Base-by-base conservation (phyloP, 2,113 vertebrate genomes). In the Lipophrys pholis region DNA sequence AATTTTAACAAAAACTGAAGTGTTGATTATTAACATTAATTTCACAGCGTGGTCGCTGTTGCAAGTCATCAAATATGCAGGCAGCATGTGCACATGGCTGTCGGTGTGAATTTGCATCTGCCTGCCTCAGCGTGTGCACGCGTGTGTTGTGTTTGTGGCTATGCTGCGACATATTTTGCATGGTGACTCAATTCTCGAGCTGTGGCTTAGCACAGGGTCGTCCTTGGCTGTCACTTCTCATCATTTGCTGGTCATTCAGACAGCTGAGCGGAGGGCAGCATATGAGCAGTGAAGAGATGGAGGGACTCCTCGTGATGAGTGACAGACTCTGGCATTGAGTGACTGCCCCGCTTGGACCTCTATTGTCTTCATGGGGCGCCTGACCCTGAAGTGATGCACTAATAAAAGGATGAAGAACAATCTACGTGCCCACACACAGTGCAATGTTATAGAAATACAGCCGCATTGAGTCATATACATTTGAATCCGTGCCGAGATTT, bases 221-320 rank as follows among this genome's bases (percentile, higher is more conserved):
- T 87, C 84, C 83, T 88, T 88, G 82, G 61, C 81, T 90, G 87
- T 91, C 91, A 87, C 87, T 80, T 91, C 74, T 83, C 76, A 90
- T 90, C 87, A 85, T 83, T 74, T 69, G 73, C 62, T n/a, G 50
- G 83, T 86, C 83, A 81, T 67, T 43, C 78, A 77, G 64, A 87
- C 81, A 79, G 80, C 71, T 71, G 78, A 84, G 78, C 73, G 79
- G 80, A 82, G 86, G 84, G 80, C 90, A 85, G 76, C 17, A 3
- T 82, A 66, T 87, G 89, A 89, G 87, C 86, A 87, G 83, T 71
- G 81, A 75, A 51, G 80, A 78, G 79, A 87, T 40, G 52, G 74
- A 68, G 55, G 69, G 76, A 76, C 69, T 67, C 56, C 74, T 81
- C 7, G 58, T 76, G 73, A 43, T 83, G 82, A 89, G 68, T 83